Base-by-base conservation (phyloP, 1,140 invertebrate species). In the Micrasema longulum region DNA sequence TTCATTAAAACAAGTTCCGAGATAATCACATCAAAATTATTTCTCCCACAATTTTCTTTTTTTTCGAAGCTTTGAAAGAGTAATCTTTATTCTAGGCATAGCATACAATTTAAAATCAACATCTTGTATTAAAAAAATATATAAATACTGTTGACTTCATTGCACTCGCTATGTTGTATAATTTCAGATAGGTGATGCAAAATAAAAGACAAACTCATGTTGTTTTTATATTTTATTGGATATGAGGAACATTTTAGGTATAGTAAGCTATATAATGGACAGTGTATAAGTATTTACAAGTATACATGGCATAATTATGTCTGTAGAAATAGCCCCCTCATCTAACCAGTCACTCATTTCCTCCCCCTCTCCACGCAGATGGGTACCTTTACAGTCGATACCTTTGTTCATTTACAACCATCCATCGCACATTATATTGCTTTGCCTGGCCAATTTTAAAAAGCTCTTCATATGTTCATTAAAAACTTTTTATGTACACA, bases 181-280 rank as follows among this genome's bases (percentile, higher is more conserved):
- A 31, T 31, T 31, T 4, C 26, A 31, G n/a, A n/a, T n/a, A n/a
- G n/a, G 16, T 31, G 20, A 68, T 55, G 35, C 14, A 12, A 63
- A 63, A 14, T 38, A 69, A 69, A 55, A 57, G 31, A 69, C 23
- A 45, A 69, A 47, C 48, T 48, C 12, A 20, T 26, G 31, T 53
- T 35, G 22, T 72, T 63, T 72, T 72, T 48, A 55, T 68, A 67
- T 48, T 75, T 76, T 76, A 76, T 76, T 76, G 74, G 68, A 73
- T 76, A 75, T 75, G 71, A 76, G 74, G 74, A 76, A 76, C 74
- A 76, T 76, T 72, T 76, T 76, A 76, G 70, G 71, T 76, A 72
- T 75, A 73, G 65, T 75, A 76, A 76, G 74, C 73, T 75, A 75
- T 71, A 69, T 71, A 69, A 38, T 69, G 73, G 70, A 76, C 74